Percentiles rank a stretch among this genome's conserved stretches.
Conservation (phyloP, 2,888 invertebrate species). For the Bombylius discolor region DNA sequence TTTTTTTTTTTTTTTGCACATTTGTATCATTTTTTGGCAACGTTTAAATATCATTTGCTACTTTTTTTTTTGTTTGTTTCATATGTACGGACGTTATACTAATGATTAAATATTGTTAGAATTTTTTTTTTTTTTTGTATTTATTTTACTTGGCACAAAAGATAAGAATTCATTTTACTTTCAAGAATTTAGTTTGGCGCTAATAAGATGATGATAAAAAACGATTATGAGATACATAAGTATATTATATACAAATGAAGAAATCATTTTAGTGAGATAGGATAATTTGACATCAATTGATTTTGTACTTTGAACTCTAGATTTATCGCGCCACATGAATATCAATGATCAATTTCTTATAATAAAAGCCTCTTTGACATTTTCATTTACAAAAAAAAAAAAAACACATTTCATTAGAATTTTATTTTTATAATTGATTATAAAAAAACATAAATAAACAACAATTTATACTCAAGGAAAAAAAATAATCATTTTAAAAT, state of each 20-base stretch:
- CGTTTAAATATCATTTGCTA: background rate
- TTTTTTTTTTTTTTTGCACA: background rate
- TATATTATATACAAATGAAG: no score
- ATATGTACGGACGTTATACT: no score
- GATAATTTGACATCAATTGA: background rate
- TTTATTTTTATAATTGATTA: no score
- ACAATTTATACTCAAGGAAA: no score
- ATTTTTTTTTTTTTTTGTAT: background rate
- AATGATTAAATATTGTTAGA: no score
- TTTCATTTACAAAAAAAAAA: no score
- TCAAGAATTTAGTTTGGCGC: slow-evolving; percentile 3
- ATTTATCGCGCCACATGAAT: background rate
- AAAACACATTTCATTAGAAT: no score
- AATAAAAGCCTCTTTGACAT: no score
- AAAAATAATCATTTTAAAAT: no score
- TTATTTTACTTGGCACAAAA: background rate
- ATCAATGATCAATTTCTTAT: slow-evolving; percentile 3
- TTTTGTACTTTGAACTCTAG: background rate
- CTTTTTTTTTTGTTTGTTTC: no score
- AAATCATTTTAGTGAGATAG: background rate
- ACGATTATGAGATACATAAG: no score
- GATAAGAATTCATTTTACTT: background rate
- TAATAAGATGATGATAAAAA: background rate
- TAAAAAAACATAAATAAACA: no score
- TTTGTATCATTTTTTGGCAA: background rate